Evolutionary conservation across 2,797 vertebrate species (phyloP), one percentile per base, ranked within the genome.

Genomic region (Dendrocincla tyrannina): DNA sequence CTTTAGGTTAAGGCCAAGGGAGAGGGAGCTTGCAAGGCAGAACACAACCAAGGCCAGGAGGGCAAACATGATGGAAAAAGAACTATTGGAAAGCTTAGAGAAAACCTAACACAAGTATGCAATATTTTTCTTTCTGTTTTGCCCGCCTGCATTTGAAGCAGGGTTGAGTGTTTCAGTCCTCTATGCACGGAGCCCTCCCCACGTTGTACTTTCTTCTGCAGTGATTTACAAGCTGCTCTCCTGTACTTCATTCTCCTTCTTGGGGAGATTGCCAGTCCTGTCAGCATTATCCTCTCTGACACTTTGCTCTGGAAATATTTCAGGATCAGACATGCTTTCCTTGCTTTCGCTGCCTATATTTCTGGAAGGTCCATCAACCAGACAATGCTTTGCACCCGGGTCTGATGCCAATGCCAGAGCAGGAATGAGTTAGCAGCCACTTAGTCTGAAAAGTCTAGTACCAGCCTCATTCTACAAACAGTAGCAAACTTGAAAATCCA

Each of bases 401-500:
- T 39, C 42, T 86, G 53, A 90, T 90, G 91, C 64, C 85, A 81
- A 50, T 55, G 76, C 85, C 3, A 18, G 82, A 81, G 77, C 60
- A 91, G 13, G 44, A 62, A 72, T 66, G 93, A 93, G 58, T 90
- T 96, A 94, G 79, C 89, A 96, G 94, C 69, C 76, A 68, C 91
- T 95, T 84, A 60, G 62, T 93, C 93, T 94, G 62, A 74, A 72
- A 42, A 68, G 19, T 7, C 56, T 15, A 50, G 89, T 68, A 91
- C 79, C 73, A 91, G 78, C 85, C 53, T 19, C 5, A 0, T n/a
- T 90, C 69, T 67, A 58, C 76, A 84, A 80, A 85, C 93, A 94
- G 96, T 91, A 93, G 96, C 91, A 95, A 93, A 95, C 82, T 85
- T 95, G 93, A 91, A 92, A 94, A 88, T 88, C 68, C 58, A 95